Conservation (phyloP, 2,113 vertebrate genomes). For the Hylia prasina region DNA sequence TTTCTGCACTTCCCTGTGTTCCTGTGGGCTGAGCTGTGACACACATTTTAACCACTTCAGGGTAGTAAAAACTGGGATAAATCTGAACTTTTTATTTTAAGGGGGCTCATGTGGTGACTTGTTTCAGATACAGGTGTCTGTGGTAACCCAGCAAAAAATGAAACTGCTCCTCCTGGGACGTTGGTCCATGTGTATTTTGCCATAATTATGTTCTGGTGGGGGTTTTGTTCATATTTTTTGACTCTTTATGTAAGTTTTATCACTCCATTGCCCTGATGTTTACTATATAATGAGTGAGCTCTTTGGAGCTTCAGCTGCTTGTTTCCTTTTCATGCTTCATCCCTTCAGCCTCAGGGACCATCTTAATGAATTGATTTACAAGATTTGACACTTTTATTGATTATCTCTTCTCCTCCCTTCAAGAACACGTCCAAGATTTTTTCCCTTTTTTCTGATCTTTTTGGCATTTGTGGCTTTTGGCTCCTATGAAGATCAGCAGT, state of each 20-base stretch:
- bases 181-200: background rate
- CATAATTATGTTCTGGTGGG: background rate
- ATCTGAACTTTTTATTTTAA: background rate
- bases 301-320: background rate
- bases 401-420: background rate
- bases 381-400: background rate
- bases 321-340: background rate
- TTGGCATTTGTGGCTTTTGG: background rate
- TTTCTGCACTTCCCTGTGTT: background rate
- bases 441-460: background rate
- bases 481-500: background rate
- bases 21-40: background rate
- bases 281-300: background rate
- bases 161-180: background rate
- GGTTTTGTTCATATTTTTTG: background rate
- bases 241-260: background rate
- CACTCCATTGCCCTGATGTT: background rate
- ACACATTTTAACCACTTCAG: fast-evolving
- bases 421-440: background rate
- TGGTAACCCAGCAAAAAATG: background rate
- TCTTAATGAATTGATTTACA: background rate
- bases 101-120: background rate
- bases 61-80: background rate
- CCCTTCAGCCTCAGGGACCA: background rate
- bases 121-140: background rate